These are phyloP conservation scores for Eulithis testata DNA, from an alignment of 2,888 invertebrate genomes.

Conservation along the genomic window DNA sequence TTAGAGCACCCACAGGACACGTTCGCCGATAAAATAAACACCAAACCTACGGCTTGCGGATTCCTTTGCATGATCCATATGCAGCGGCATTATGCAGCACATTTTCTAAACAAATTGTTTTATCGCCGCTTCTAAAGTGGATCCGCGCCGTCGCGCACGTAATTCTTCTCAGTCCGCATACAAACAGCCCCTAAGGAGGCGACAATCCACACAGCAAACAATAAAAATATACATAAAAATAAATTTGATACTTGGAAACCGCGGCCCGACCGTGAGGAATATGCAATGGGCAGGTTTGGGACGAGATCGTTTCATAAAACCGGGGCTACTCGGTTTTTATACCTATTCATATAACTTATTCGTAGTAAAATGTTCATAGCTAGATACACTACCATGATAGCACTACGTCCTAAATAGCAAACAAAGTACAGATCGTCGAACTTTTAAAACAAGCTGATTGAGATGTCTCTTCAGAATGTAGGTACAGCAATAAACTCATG, in stretches of 20 bases:
- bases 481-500: constrained; percentile 4
- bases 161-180: constrained; percentile 80
- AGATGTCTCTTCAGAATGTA: no score
- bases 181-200: constrained; percentile 80
- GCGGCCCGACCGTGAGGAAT: constrained; percentile 66
- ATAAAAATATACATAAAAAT: constrained; percentile 82
- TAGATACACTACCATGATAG: no score
- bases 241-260: constrained; percentile 75
- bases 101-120: constrained; percentile 80
- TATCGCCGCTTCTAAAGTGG: constrained; percentile 75
- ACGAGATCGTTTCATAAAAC: constrained; percentile 47
- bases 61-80: constrained; percentile 59
- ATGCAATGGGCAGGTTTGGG: constrained; percentile 58
- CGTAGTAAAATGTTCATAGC: constrained; percentile 1
- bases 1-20: constrained; percentile 58
- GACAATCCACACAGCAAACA: constrained; percentile 80
- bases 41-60: constrained; percentile 60
- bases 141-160: constrained; percentile 71
- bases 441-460: no score
- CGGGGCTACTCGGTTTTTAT: constrained; percentile 26
- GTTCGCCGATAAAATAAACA: constrained; percentile 63
- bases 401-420: no score
- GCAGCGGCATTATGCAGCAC: constrained; percentile 64
- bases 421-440: no score
- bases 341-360: background rate